Evolutionary conservation across 30 jellyfish, hydroid and myxozoan genomes (phyloP), one percentile per base, ranked within the genome.

Genomic region (Thelohanellus kitauei): DNA sequence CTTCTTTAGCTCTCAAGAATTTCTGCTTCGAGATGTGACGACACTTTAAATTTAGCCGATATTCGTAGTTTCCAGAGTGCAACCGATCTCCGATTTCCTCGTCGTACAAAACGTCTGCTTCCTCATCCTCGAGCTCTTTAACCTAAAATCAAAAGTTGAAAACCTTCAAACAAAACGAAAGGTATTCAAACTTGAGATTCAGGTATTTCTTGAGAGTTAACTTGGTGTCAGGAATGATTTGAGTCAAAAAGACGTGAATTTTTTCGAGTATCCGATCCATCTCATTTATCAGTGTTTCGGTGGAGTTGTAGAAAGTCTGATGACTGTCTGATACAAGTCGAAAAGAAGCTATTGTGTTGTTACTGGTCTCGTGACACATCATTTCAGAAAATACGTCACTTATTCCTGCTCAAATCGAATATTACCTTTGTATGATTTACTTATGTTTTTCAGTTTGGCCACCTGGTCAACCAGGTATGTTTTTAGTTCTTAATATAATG

Each of bases 211-310:
- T 50, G 23, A 75, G 57, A 16, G 88, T 75, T 1, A 62, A 43
- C 50, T 75, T 75, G 22, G 95, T 75, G 45, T 75, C 95, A 0
- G 95, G 95, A 6, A 75, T 62, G 14, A 87, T 88, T 87, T 75
- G 40, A 30, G 43, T 50, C 20, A 0, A 1, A 53, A 50, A 32
- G 8, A 27, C n/a, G n/a, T 27, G 10, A 8, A 27, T 5, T 5
- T 8, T 8, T 27, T 27, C 35, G n/a, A 5, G 8, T 27, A 27
- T 5, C 8, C n/a, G n/a, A 5, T 27, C 35, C 8, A 27, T 27
- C n/a, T 27, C n/a, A 5, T 27, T 27, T 27, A 27, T n/a, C 35
- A 27, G 35, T 5, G 6, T 27, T 27, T 27, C 35, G 10, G 10
- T n/a, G 8, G 8, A 8, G 8, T 27, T 27, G 8, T 8, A 27